A percentile compares a stretch with the other conserved stretches of the same genome.
These are phyloP conservation scores for Gasteruption jaculator DNA, from an alignment of 2,888 invertebrate genomes.

Conservation along the genomic window DNA sequence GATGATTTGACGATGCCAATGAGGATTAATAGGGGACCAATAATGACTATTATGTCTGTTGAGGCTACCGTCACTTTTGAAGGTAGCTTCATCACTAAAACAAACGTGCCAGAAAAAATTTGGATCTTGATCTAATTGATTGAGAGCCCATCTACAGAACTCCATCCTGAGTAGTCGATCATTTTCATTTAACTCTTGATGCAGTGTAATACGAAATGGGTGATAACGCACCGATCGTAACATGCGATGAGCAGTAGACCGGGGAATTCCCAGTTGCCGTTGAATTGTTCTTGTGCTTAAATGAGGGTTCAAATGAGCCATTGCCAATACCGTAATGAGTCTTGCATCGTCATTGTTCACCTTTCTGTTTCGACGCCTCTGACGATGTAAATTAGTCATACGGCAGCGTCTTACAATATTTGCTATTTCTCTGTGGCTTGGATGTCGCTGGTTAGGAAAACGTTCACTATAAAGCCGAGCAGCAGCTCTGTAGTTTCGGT, in stretches of 20 bases:
- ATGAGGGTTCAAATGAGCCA: background rate
- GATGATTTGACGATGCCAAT: constrained; percentile 24
- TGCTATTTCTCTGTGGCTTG: too few relatives aligned
- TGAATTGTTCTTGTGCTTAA: constrained; percentile 7
- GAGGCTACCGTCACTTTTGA: constrained; percentile 25
- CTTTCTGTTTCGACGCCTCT: too few relatives aligned
- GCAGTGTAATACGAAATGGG: constrained; percentile 17
- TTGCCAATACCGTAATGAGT: background rate
- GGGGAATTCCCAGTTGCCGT: constrained; percentile 3
- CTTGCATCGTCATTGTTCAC: constrained; percentile 3
- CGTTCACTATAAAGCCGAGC: too few relatives aligned
- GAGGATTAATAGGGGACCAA: constrained; percentile 30
- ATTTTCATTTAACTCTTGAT: constrained; percentile 7
- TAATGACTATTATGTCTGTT: constrained; percentile 33
- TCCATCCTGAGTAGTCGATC: constrained; percentile 5
- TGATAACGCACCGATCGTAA: constrained; percentile 10
- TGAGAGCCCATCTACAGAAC: constrained; percentile 17
- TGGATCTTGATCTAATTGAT: constrained; percentile 13
- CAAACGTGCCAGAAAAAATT: constrained; percentile 21
- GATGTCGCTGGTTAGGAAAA: too few relatives aligned
- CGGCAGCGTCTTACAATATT: too few relatives aligned
- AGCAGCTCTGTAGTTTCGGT: too few relatives aligned
- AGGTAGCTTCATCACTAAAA: constrained; percentile 33
- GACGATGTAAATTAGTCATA: too few relatives aligned
- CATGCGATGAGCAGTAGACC: constrained; percentile 7